Base-by-base conservation (phyloP, 2,888 invertebrate genomes). In the Melieria omissa region DNA sequence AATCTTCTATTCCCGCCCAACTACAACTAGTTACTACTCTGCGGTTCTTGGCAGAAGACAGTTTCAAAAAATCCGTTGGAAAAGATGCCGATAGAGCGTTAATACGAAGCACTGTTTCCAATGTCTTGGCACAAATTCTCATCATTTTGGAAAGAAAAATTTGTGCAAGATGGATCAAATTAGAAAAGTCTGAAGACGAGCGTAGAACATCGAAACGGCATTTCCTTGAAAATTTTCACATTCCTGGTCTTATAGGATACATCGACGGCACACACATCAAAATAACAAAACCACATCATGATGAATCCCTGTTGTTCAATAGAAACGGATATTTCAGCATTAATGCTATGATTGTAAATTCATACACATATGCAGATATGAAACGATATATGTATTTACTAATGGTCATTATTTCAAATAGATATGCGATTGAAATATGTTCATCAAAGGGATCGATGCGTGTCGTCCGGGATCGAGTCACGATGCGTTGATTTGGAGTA, bases 401-500 rank as follows among this genome's bases (percentile, higher is more conserved):
- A 12, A 49, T 49, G 12, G 9, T 49, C 12, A 10, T 49, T 49
- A 49, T 49, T 49, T 49, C 49, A 49, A 49, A 49, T 8, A 49
- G 49, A 49, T 49, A 8, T 49, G 49, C 49, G 49, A 49, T 49
- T 49, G 2, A 8, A 49, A 49, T 49, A 49, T 49, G 49, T 12
- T 12, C 29, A 29, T 29, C 29, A 29, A 29, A 29, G 2, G 29
- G 2, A 3, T 49, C 12, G 12, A 49, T 49, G 12, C 12, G 8
- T 3, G 9, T 10, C 9, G 9, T 49, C 49, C 68, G 45, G 60
- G 61, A 5, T 60, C 60, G 29, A 66, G 63, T 52, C 72, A 70
- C 54, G 74, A 74, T 42, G 45, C 71, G 29, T 73, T 68, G 16
- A 46, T 69, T 49, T 68, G 55, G 57, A 65, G 60, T 10, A 55